Evolutionary conservation across 2,888 invertebrate genomes (phyloP), one percentile per base, ranked within the genome.

Genomic region (Monopis laevigella): DNA sequence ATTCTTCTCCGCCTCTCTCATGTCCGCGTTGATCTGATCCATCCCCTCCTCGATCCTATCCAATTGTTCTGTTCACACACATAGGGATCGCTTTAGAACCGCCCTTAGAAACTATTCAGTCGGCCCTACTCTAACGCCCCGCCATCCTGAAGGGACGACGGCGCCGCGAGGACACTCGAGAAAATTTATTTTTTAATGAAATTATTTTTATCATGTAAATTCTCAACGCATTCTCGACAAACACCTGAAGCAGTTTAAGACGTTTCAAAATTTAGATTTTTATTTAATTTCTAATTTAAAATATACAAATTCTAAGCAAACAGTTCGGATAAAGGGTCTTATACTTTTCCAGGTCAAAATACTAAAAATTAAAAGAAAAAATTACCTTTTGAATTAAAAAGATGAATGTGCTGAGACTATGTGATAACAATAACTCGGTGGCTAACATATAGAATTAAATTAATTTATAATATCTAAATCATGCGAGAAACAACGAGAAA

Each of bases 1-100:
- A 81, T 99, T 98, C 82, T 99, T 98, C 82, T 99, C 99, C 12
- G 99, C 99, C 74, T 99, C 98, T 62, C 91, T 89, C 99, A 99
- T 99, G 75, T 99, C 99, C 50, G 95, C 92, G 82, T 99, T 99
- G 82, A 99, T 99, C 82, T 98, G 97, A 82, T 99, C 99, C 96
- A 99, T 97, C 29, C 98, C 98, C 83, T 98, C 98, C 83, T 99
- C 99, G 80, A 98, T 95, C 62, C 98, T 89, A 82, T 99, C 99
- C 88, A 99, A 85, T 94, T 99, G 99, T 75, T 99, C 99, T 96
- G 78, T 75, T 62, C 59, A 71, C 70, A 80, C 67, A 75, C 60
- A 75, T 59, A 56, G 60, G 64, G 50, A 55, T 52, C 49, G 61
- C 51, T 73, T 72, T 72, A 73, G 52, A 55, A 59, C 54, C 47